phyloP scores from a whole-genome alignment of 2,797 vertebrate species.

The Sarcophilus harrisii region DNA sequence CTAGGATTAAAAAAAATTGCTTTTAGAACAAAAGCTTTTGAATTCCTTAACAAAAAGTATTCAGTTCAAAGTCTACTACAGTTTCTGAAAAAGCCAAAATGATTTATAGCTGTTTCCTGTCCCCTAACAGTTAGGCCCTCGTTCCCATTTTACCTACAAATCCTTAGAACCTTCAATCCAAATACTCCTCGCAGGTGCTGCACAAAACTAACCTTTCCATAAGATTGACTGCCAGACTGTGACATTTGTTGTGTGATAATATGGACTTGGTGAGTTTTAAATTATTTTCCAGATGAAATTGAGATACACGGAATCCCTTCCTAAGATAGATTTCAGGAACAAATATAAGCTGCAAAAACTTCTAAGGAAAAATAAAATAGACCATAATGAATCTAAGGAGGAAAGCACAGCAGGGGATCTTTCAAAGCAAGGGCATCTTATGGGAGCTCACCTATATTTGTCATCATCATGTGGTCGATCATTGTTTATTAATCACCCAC shows the following conservation, averaged over 20 bases:
- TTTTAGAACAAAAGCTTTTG: not conserved
- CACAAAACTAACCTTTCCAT: constrained; percentile 75
- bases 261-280: constrained; percentile 71
- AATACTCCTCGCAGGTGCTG: constrained; percentile 75
- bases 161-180: constrained; percentile 62
- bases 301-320: constrained; percentile 38
- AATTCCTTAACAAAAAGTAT: not conserved
- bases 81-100: not conserved
- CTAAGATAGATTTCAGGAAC: constrained; percentile 43
- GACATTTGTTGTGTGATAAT: constrained; percentile 78
- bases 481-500: not conserved
- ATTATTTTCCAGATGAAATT: constrained; percentile 60
- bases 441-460: not conserved
- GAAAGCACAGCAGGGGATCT: not conserved
- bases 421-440: not conserved
- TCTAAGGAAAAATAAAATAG: not conserved
- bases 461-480: not conserved
- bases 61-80: not conserved
- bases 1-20: not conserved
- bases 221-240: constrained; percentile 80
- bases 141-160: constrained; percentile 64
- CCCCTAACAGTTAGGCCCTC: constrained; percentile 54
- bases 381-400: not conserved
- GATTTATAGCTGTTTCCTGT: constrained; percentile 29
- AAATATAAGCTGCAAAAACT: not conserved